Conservation (phyloP, 2,113 vertebrate species). For the Tauraco erythrolophus region DNA sequence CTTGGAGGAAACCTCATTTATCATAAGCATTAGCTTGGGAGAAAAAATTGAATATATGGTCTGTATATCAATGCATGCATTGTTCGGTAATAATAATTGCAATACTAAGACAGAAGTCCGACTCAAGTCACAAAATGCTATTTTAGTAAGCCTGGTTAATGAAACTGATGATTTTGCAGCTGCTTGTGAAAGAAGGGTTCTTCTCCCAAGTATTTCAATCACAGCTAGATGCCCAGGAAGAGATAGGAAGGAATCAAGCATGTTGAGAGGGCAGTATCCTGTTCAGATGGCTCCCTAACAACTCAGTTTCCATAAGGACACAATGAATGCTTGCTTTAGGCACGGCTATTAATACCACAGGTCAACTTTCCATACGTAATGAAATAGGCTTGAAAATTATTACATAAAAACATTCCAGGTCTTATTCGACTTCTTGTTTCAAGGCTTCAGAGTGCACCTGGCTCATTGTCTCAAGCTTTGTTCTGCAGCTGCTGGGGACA, state of each 20-base stretch:
- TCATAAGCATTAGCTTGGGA: rapidly evolving
- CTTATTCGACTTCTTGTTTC: neutral
- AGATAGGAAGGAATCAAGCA: neutral
- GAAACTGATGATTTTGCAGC: neutral
- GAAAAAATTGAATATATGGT: neutral
- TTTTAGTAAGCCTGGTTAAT: neutral
- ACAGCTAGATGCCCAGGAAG: neutral
- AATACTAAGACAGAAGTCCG: neutral
- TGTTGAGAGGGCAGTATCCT: neutral
- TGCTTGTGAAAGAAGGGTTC: neutral
- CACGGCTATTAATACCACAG: neutral
- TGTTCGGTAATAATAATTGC: neutral
- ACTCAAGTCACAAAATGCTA: neutral
- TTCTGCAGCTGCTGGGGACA: neutral
- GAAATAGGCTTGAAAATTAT: neutral
- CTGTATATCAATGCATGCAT: neutral
- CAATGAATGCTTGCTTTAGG: neutral
- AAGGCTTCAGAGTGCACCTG: neutral
- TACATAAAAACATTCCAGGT: neutral
- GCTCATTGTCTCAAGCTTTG: neutral
- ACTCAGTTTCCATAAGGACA: neutral
- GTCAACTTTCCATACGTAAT: neutral
- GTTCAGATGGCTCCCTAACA: neutral
- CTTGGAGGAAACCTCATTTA: neutral
- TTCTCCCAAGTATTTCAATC: neutral